These are phyloP conservation scores for Pelodiscus sinensis DNA, from an alignment of 2,113 vertebrate genomes.

Conservation along the genomic window DNA sequence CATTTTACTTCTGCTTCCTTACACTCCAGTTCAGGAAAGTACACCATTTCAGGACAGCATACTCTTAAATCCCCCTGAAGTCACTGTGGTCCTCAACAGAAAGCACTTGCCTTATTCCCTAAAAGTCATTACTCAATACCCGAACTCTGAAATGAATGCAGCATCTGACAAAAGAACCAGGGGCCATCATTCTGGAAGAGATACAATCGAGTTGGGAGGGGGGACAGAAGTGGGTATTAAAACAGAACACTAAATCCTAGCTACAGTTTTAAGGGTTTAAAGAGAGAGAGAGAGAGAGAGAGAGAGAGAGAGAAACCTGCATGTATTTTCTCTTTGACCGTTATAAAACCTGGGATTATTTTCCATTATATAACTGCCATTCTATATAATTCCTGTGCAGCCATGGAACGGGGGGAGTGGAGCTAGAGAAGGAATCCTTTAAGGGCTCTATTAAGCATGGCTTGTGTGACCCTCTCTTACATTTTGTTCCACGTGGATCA, in stretches of 20 bases:
- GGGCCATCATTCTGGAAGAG: background rate
- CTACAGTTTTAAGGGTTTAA: background rate
- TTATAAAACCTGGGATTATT: background rate
- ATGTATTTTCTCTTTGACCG: background rate
- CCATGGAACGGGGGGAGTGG: background rate
- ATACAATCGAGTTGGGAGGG: background rate
- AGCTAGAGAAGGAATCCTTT: background rate
- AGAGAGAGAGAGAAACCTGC: rapidly evolving
- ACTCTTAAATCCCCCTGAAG: background rate
- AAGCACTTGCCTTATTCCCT: background rate
- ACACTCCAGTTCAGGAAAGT: background rate
- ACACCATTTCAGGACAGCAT: background rate
- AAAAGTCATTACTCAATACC: background rate
- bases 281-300: background rate
- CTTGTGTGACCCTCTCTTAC: background rate
- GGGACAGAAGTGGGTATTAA: background rate
- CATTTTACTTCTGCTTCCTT: background rate
- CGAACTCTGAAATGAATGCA: background rate
- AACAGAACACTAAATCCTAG: background rate
- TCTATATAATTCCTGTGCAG: background rate
- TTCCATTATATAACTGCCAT: background rate
- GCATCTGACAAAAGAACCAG: background rate
- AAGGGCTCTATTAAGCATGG: background rate
- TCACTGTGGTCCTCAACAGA: background rate
- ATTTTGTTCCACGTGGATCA: background rate